Conservation (phyloP, 2,888 invertebrate genomes). For the Cheilosia pagana region DNA sequence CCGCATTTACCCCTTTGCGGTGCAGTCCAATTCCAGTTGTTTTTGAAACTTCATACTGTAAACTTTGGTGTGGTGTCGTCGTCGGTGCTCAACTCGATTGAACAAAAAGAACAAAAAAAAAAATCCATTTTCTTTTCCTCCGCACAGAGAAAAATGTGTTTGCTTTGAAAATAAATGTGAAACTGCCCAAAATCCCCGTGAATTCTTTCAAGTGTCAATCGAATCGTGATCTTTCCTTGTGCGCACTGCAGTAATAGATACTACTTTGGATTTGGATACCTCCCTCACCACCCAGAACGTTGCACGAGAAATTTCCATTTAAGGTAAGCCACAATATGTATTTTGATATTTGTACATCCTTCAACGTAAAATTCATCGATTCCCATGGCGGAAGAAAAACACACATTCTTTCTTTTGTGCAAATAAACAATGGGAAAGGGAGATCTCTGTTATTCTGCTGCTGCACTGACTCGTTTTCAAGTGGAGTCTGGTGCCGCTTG, state of each 20-base stretch:
- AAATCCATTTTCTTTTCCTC: constrained; percentile 13
- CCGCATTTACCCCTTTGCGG: constrained; percentile 25
- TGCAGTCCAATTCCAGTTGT: constrained; percentile 66
- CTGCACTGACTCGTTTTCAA: constrained; percentile 6
- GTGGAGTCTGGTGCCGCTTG: constrained; percentile 29
- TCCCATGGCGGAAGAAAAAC: background rate
- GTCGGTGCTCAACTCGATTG: constrained; percentile 45
- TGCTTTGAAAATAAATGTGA: constrained; percentile 9
- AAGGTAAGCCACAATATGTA: constrained; percentile 56
- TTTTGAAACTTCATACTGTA: constrained; percentile 67
- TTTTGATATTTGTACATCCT: constrained; percentile 24
- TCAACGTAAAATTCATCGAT: constrained; percentile 37
- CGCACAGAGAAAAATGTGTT: constrained; percentile 21
- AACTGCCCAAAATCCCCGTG: background rate
- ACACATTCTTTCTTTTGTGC: constrained; percentile 19
- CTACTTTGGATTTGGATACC: constrained; percentile 61
- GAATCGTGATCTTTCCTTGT: constrained; percentile 34
- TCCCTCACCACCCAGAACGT: constrained; percentile 31
- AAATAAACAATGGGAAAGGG: constrained; percentile 24
- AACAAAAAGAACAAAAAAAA: constrained; percentile 32
- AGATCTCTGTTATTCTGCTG: background rate
- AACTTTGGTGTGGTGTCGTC: constrained; percentile 47
- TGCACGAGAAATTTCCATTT: constrained; percentile 56
- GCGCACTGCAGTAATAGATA: constrained; percentile 38
- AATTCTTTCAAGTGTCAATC: constrained; percentile 43